Base-by-base conservation (phyloP, 2,888 invertebrate species). In the Eupithecia inturbata region DNA sequence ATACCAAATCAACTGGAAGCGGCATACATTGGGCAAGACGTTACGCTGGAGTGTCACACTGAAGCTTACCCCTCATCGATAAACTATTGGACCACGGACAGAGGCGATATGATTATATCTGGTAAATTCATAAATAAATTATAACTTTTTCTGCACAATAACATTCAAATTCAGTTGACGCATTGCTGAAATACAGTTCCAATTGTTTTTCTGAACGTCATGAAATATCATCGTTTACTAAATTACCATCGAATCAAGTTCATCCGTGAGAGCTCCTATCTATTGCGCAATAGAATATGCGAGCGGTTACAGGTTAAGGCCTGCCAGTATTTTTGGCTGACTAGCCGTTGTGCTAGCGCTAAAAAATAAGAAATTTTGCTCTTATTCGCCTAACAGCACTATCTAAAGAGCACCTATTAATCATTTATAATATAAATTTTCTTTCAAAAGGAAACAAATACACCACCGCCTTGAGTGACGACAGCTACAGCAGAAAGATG, bases 1-100 rank as follows among this genome's bases (percentile, higher is more conserved):
- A 98, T 98, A 88, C 97, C 98, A 70, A 98, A 98, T 93, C 98
- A 98, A 92, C 95, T 98, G 89, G 98, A 98, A 91, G 98, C 97
- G 63, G 98, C 98, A 74, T 97, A 98, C 90, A 92, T 97, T 78
- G 98, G 98, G 9, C 98, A 98, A 91, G 97, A 98, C 88, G 97
- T 98, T 75, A 96, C 97, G 63, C 93, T 98, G 79, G 98, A 98
- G 91, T 98, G 98, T 88, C 97, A 98, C 90, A 98, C 98, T 0
- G 98, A 98, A 91, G 98, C 98, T 63, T 98, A 97, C 90, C 98
- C 98, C 49, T 97, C 97, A 78, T 98, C 98, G 71, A 98, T 98
- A 89, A 98, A 98, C 95, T 98, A 98, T 90, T 98, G 98, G 98
- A 98, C 98, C 53, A 98, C 97, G 10, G 97, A 98, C 84, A 95